Evolutionary conservation across 2,797 vertebrate species (phyloP), one percentile per base, ranked within the genome.

Genomic region (Poliocrania exsul): DNA sequence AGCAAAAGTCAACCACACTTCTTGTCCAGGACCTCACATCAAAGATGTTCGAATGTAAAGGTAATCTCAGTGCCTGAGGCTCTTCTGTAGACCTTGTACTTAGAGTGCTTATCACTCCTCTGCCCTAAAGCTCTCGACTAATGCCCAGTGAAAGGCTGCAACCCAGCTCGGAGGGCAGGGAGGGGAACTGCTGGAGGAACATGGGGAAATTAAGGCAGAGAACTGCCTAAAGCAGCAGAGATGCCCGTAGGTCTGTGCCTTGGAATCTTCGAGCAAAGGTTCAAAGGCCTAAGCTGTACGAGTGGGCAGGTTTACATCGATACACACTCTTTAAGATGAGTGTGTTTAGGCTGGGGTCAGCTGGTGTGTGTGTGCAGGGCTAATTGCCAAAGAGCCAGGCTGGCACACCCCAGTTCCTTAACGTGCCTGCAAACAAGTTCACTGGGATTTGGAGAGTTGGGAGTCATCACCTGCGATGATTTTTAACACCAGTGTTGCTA

Each of bases 51-150:
- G 14, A 14, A 37, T 65, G 38, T 35, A 79, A 69, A 92, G 83
- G n/a, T 65, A 49, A 92, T 90, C 66, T 57, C 24, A 14, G 81
- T 15, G 82, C 95, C 93, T 11, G 78, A 51, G 78, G 88, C 90
- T 81, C 47, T 77, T 67, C 24, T 69, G 42, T 71, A 75, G 26
- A 5, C 25, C 56, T 71, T 81, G 54, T 81, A 8, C 40, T 83
- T 9, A 1, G 1, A 53, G 12, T 23, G 49, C 31, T 73, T 44
- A 9, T 74, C 46, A 0, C 25, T 83, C 7, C 58, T 71, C 10
- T 86, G 88, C 90, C 83, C 86, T 64, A 5, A 6, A 92, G 77
- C 88, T 74, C 72, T 74, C 44, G n/a, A 2, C 54, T 54, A 5
- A 46, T 1, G 5, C 8, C 13, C 49, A 0, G 31, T 49, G 88